These are phyloP conservation scores for Euleptes europaea DNA, from an alignment of 2,113 vertebrate genomes.

Conservation along the genomic window DNA sequence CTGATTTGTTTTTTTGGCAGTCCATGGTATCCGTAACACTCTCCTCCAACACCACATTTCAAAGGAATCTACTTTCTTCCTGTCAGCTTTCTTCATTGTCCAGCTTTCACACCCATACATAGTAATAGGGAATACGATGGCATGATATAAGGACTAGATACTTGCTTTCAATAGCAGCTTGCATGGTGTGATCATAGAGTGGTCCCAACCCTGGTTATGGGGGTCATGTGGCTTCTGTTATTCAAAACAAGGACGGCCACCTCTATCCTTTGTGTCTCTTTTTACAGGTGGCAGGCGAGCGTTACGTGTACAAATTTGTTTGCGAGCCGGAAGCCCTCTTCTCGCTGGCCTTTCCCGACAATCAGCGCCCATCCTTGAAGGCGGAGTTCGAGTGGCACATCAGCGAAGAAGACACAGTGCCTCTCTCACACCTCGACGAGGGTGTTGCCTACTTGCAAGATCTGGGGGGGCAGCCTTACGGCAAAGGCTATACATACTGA, in stretches of 20 bases:
- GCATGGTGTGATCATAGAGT: not conserved
- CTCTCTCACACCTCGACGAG: slow-evolving; percentile 93
- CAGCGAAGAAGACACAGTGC: slow-evolving; percentile 95
- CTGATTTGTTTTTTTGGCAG: no score
- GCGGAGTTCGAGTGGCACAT: slow-evolving; percentile 87
- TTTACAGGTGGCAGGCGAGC: slow-evolving; percentile 92
- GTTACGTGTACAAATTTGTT: slow-evolving; percentile 99
- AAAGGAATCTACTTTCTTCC: no score
- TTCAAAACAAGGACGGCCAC: not conserved
- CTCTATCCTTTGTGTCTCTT: rapidly evolving
- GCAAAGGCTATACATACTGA: slow-evolving; percentile 92
- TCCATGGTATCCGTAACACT: no score
- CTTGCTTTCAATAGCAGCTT: not conserved
- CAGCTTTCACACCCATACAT: no score
- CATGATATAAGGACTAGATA: not conserved
- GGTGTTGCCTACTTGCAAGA: slow-evolving; percentile 78
- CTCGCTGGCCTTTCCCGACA: slow-evolving; percentile 94
- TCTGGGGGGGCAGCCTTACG: slow-evolving; percentile 84
- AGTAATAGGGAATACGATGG: no score
- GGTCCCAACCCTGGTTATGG: not conserved
- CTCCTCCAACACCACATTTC: no score
- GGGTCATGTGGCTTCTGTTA: rapidly evolving
- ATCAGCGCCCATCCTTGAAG: slow-evolving; percentile 88
- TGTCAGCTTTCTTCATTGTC: no score
- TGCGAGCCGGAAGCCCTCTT: slow-evolving; percentile 95